These are phyloP conservation scores for Eurois occulta DNA, from an alignment of 2,888 invertebrate genomes.

Conservation along the genomic window DNA sequence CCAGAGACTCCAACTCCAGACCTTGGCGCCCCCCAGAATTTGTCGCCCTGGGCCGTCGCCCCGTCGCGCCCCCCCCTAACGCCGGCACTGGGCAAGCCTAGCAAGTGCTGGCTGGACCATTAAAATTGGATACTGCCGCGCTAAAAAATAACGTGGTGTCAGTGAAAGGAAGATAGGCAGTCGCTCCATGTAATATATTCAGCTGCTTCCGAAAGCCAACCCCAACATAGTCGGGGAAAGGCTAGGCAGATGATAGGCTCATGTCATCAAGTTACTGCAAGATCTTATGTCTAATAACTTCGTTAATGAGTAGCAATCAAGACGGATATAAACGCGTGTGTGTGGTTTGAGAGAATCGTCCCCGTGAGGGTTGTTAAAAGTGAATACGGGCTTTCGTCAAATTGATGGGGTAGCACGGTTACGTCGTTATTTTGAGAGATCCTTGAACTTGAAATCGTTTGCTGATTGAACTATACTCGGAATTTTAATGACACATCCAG, in stretches of 20 bases:
- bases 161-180: background rate
- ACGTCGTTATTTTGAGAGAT: background rate
- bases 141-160: background rate
- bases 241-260: background rate
- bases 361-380: slow-evolving; percentile 22
- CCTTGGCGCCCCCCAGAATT: no score
- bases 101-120: background rate
- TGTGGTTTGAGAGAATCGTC: slow-evolving; percentile 7
- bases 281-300: slow-evolving; percentile 28
- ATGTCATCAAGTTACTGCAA: background rate
- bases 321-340: slow-evolving; percentile 5
- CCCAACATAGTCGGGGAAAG: background rate
- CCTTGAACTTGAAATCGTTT: background rate
- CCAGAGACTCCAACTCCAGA: no score
- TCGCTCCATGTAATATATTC: no score
- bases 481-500: background rate
- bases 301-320: slow-evolving; percentile 34
- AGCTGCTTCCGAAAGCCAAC: no score
- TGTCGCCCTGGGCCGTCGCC: no score
- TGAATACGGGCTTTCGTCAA: slow-evolving; percentile 25
- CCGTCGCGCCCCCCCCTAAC: no score
- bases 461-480: background rate
- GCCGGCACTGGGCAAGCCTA: background rate
- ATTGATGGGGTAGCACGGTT: slow-evolving; percentile 2
- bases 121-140: background rate